These are phyloP conservation scores for Nannoperca obscura DNA, from an alignment of 2,797 vertebrate genomes.

Conservation along the genomic window DNA sequence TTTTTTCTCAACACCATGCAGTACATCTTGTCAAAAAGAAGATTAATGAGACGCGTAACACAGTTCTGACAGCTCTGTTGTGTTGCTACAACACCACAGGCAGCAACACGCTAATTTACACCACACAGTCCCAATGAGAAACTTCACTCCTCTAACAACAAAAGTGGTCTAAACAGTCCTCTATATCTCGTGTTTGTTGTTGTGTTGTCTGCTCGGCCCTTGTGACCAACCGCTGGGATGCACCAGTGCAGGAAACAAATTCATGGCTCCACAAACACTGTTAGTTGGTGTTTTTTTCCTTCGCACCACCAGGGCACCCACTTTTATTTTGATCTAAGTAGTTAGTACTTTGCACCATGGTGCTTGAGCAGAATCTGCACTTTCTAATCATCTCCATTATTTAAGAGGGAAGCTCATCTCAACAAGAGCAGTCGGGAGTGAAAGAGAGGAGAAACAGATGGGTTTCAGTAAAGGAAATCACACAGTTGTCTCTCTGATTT, in stretches of 20 bases:
- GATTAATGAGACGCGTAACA: constrained; percentile 27
- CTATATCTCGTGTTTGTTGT: neutral
- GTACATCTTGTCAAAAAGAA: constrained; percentile 18
- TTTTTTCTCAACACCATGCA: neutral
- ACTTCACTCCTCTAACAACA: neutral
- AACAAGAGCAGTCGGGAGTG: neutral
- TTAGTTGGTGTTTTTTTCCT: constrained; percentile 14
- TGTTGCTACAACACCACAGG: constrained; percentile 17
- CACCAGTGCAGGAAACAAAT: constrained; percentile 13
- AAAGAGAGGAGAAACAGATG: constrained; percentile 21
- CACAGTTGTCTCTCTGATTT: constrained; percentile 46
- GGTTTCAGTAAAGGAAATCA: constrained; percentile 26
- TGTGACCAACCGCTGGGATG: neutral
- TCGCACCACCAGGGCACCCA: neutral
- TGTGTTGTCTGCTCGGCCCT: neutral
- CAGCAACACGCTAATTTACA: neutral
- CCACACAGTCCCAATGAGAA: constrained; percentile 6
- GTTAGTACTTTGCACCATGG: constrained; percentile 10
- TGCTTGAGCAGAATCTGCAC: neutral
- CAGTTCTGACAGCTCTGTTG: constrained; percentile 28
- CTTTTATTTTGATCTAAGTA: constrained; percentile 38
- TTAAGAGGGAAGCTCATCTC: constrained; percentile 32
- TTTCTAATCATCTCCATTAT: constrained; percentile 36
- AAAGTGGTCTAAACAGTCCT: neutral
- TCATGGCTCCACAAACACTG: constrained; percentile 18